These are phyloP conservation scores for Drosophila pectinifera DNA, from an alignment of 1,140 invertebrate species.

Conservation along the genomic window DNA sequence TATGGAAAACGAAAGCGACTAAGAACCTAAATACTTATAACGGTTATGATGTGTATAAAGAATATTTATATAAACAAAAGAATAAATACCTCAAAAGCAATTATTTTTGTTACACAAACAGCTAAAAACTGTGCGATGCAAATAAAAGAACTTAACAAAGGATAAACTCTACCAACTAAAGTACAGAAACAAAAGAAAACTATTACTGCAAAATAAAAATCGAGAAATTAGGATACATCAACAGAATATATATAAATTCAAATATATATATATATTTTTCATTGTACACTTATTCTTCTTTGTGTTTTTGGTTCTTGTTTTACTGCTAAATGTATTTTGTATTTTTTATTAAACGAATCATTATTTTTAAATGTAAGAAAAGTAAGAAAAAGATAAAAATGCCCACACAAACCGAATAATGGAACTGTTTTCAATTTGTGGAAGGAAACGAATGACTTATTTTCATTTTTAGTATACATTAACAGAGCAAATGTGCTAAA, in stretches of 20 bases:
- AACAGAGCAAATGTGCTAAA: slow-evolving; percentile 51
- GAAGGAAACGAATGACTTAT: slow-evolving; percentile 60
- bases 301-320: slow-evolving; percentile 40
- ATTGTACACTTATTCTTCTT: slow-evolving; percentile 56
- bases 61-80: slow-evolving; percentile 81
- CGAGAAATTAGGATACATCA: slow-evolving; percentile 50
- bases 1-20: slow-evolving; percentile 69
- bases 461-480: slow-evolving; percentile 46
- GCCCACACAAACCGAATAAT: slow-evolving; percentile 36
- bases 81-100: slow-evolving; percentile 84
- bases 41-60: slow-evolving; percentile 73
- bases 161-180: slow-evolving; percentile 57
- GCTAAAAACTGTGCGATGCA: slow-evolving; percentile 52
- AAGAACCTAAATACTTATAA: slow-evolving; percentile 76
- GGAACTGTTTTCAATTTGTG: slow-evolving; percentile 61
- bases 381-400: slow-evolving; percentile 28
- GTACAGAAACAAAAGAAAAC: slow-evolving; percentile 44
- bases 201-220: slow-evolving; percentile 46
- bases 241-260: slow-evolving; percentile 54
- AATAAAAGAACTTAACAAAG: slow-evolving; percentile 58
- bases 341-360: slow-evolving; percentile 58
- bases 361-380: slow-evolving; percentile 38
- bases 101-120: slow-evolving; percentile 83
- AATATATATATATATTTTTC: slow-evolving; percentile 52
- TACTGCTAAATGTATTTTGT: slow-evolving; percentile 52